Percentiles rank a stretch among this genome's conserved stretches.
phyloP scores from a whole-genome alignment of 2,113 vertebrate genomes.

The Mastomys natalensis region DNA sequence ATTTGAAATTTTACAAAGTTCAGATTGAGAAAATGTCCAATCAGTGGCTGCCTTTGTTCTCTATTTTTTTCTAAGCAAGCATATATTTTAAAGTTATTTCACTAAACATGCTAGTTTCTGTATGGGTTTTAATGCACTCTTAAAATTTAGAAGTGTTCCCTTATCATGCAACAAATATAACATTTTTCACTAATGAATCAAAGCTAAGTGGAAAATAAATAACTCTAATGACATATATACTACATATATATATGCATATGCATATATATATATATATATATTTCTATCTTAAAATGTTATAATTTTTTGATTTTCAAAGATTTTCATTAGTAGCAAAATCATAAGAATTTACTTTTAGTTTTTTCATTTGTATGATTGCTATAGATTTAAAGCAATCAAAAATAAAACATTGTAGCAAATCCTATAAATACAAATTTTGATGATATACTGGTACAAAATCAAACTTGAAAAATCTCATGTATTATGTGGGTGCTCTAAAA shows the following conservation, averaged over 20 bases:
- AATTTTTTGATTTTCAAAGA: slow-evolving; percentile 27
- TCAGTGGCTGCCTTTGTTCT: neutral
- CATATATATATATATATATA: neutral
- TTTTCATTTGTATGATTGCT: neutral
- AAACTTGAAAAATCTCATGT: slow-evolving; percentile 16
- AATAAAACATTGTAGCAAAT: neutral
- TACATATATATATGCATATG: neutral
- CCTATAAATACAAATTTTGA: slow-evolving; percentile 4
- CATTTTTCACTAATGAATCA: slow-evolving; percentile 1
- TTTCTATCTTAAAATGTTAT: neutral
- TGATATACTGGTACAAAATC: neutral
- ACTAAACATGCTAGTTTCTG: neutral
- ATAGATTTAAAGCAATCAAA: slow-evolving; percentile 24
- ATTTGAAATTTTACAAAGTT: slow-evolving; percentile 22
- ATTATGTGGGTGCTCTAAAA: neutral
- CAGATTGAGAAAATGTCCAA: neutral
- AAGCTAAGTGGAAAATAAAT: neutral
- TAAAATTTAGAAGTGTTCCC: slow-evolving; percentile 9
- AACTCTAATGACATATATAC: neutral
- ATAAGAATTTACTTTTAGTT: neutral
- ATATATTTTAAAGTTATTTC: slow-evolving; percentile 39
- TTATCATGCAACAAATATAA: neutral
- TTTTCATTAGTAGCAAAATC: neutral
- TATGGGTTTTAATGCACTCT: neutral
- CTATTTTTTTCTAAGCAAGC: slow-evolving; percentile 20